phyloP scores from a whole-genome alignment of 2,888 invertebrate genomes.

The Andrena haemorrhoa region DNA sequence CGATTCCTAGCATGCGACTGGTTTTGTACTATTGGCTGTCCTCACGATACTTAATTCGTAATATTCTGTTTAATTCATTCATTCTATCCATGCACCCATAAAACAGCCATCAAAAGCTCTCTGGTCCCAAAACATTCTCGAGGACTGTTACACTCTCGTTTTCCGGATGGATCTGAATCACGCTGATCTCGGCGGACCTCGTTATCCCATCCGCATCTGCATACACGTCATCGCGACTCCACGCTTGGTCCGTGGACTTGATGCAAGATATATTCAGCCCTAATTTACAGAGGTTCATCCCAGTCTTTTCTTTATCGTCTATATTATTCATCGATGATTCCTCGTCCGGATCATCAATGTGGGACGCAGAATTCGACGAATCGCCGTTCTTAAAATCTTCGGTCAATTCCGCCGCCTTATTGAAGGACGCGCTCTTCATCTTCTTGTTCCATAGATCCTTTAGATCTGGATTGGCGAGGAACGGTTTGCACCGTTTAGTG shows the following conservation, averaged over 20 bases:
- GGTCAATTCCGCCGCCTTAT: neutral
- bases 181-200: neutral
- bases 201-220: neutral
- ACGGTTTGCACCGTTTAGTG: conserved; percentile 75
- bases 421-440: conserved; percentile 47
- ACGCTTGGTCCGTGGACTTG: conserved; percentile 19
- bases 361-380: neutral
- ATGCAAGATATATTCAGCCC: conserved; percentile 47
- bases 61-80: neutral
- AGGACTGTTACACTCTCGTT: conserved; percentile 44
- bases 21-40: conserved; percentile 27
- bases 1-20: neutral
- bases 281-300: conserved; percentile 36
- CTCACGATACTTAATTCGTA: neutral
- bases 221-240: neutral
- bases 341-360: neutral
- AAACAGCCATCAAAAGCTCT: conserved; percentile 62
- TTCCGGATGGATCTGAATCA: conserved; percentile 17
- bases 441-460: conserved; percentile 59
- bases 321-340: neutral
- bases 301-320: conserved; percentile 32
- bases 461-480: conserved; percentile 75
- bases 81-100: neutral
- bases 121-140: conserved; percentile 69
- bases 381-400: conserved; percentile 5